Percentiles rank a stretch among this genome's conserved stretches.
Conservation (phyloP, 2,888 invertebrate genomes). For the Malacosoma neustria region DNA sequence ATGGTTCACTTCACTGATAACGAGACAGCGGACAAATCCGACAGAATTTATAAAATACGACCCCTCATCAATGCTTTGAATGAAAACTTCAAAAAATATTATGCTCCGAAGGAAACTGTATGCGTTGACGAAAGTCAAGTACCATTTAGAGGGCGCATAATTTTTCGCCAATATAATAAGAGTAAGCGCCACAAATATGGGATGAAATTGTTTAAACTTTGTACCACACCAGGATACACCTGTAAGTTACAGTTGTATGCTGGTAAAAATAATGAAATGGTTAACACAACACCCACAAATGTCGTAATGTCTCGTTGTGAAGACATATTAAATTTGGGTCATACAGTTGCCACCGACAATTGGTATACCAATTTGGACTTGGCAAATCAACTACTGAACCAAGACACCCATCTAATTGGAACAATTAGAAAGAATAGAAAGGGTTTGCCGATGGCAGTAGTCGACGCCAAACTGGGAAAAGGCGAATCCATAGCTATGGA, state of each 20-base stretch:
- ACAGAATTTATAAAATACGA: too few species aligned
- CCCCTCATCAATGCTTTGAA: too few species aligned
- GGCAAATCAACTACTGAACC: conserved; percentile 21
- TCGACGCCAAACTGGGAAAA: conserved; percentile 22
- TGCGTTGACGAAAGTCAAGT: too few species aligned
- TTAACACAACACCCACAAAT: conserved; percentile 20
- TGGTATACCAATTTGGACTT: conserved; percentile 29
- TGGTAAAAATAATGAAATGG: conserved; percentile 21
- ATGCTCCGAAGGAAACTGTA: too few species aligned
- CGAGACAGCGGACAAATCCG: too few species aligned
- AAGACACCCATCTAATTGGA: conserved; percentile 28
- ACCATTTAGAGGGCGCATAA: too few species aligned
- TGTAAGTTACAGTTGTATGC: conserved; percentile 18
- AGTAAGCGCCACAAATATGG: too few species aligned
- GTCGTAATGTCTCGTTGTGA: conserved; percentile 22
- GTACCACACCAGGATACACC: conserved; percentile 21
- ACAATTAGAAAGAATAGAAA: conserved; percentile 29
- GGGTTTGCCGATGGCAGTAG: conserved; percentile 25
- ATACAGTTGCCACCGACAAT: conserved; percentile 26
- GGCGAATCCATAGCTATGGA: conserved; percentile 20
- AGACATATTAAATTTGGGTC: conserved; percentile 21
- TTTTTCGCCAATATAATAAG: too few species aligned
- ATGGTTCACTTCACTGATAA: too few species aligned
- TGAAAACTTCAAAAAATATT: conserved; percentile 6
- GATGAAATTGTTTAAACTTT: too few species aligned